Percentiles rank a stretch among this genome's conserved stretches.
These are phyloP conservation scores for Cylindroiulus punctatus DNA, from an alignment of 2,888 invertebrate genomes.

Conservation along the genomic window DNA sequence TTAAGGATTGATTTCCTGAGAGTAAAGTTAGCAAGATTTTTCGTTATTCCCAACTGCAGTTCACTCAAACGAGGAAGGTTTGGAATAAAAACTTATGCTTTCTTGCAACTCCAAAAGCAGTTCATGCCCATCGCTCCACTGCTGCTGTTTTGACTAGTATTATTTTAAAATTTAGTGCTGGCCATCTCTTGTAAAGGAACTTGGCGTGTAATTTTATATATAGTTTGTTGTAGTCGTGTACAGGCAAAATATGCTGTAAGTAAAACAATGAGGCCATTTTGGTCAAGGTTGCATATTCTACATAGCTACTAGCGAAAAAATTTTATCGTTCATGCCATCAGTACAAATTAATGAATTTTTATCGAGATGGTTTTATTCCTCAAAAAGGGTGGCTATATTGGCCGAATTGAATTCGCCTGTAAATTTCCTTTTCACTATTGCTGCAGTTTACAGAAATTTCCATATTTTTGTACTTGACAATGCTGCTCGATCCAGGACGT, in stretches of 20 bases:
- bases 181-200: constrained; percentile 56
- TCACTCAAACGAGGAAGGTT: not conserved
- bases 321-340: constrained; percentile 40
- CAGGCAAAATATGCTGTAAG: constrained; percentile 55
- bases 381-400: constrained; percentile 24
- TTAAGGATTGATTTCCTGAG: not conserved
- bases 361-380: constrained; percentile 50
- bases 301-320: constrained; percentile 54
- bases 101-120: constrained; percentile 23
- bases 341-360: constrained; percentile 53
- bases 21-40: not conserved
- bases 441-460: constrained; percentile 50
- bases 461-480: constrained; percentile 54
- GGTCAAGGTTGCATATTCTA: constrained; percentile 58
- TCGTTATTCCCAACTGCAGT: constrained; percentile 1
- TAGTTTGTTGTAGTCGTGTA: constrained; percentile 58
- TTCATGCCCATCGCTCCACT: constrained; percentile 27
- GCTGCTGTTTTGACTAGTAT: constrained; percentile 48
- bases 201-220: constrained; percentile 57
- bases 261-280: constrained; percentile 52
- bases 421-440: constrained; percentile 51
- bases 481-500: constrained; percentile 42
- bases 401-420: constrained; percentile 47
- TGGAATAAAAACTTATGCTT: not conserved
- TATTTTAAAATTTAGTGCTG: constrained; percentile 49